phyloP scores from a whole-genome alignment of 1,140 invertebrate genomes.

The Brachionus paranguensis region DNA sequence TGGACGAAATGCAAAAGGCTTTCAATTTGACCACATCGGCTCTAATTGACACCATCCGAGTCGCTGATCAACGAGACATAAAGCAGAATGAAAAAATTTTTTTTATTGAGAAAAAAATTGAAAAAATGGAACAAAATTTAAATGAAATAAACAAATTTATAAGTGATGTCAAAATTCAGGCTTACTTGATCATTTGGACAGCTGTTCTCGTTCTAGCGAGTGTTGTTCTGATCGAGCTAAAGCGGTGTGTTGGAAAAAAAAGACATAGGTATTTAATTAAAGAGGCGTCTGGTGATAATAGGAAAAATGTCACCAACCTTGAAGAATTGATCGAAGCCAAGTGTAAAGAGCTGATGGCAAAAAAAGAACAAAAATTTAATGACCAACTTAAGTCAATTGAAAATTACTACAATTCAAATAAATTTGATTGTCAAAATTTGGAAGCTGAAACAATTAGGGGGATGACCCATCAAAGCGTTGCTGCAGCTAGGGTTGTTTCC shows the following conservation, averaged over 20 bases:
- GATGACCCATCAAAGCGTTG: background rate
- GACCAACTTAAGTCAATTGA: background rate
- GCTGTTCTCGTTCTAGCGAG: background rate
- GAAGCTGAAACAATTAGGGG: background rate
- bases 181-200: background rate
- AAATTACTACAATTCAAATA: background rate
- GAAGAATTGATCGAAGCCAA: background rate
- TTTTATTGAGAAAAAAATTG: conserved; percentile 23
- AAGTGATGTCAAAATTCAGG: background rate
- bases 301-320: background rate
- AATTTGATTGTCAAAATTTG: background rate
- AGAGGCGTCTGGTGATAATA: background rate
- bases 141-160: background rate
- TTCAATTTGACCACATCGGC: conserved; percentile 70
- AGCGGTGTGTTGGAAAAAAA: background rate
- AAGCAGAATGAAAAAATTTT: conserved; percentile 44
- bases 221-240: background rate
- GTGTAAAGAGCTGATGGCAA: background rate
- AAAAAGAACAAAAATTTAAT: background rate
- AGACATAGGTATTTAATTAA: background rate
- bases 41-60: conserved; percentile 67
- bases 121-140: conserved; percentile 4
- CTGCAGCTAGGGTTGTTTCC: background rate
- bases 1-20: conserved; percentile 79
- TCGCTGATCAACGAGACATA: conserved; percentile 64